A percentile compares a stretch with the other conserved stretches of the same genome.
Evolutionary conservation across 1,140 invertebrate genomes (phyloP).

Genomic region (Drosophila trapezifrons): DNA sequence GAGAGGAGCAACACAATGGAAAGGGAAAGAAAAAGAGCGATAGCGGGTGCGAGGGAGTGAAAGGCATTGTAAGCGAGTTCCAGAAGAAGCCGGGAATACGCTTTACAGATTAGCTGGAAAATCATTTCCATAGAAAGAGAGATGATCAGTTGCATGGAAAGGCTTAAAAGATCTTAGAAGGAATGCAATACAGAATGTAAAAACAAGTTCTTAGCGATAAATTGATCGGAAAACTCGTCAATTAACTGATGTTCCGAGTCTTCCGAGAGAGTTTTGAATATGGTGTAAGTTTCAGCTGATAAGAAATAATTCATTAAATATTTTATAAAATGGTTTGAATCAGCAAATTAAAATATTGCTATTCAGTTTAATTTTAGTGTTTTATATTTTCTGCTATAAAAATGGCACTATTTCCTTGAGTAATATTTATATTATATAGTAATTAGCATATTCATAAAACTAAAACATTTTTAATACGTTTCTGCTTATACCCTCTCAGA

Average conservation of each 20-base stretch:
- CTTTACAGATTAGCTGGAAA: constrained; percentile 7
- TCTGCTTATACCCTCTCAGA: not conserved
- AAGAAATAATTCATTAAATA: too few species aligned
- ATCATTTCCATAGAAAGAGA: not conserved
- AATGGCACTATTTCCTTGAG: not conserved
- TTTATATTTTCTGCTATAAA: too few species aligned
- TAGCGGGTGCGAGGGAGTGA: not conserved
- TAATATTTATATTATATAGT: not conserved
- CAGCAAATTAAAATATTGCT: too few species aligned
- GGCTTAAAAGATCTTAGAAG: not conserved
- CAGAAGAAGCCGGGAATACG: not conserved
- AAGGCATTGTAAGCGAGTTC: not conserved
- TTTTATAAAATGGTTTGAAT: too few species aligned
- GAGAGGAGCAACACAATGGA: constrained; percentile 14
- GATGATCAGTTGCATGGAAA: not conserved
- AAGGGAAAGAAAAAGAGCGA: not conserved
- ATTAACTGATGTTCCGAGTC: too few species aligned
- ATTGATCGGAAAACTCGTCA: too few species aligned
- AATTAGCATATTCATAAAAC: not conserved
- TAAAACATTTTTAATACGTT: not conserved
- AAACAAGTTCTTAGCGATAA: too few species aligned
- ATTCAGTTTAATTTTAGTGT: too few species aligned
- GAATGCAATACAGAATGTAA: not conserved
- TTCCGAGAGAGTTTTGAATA: too few species aligned
- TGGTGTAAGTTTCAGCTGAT: too few species aligned